phyloP scores from a whole-genome alignment of 2,113 vertebrate genomes.

The Anguilla rostrata region DNA sequence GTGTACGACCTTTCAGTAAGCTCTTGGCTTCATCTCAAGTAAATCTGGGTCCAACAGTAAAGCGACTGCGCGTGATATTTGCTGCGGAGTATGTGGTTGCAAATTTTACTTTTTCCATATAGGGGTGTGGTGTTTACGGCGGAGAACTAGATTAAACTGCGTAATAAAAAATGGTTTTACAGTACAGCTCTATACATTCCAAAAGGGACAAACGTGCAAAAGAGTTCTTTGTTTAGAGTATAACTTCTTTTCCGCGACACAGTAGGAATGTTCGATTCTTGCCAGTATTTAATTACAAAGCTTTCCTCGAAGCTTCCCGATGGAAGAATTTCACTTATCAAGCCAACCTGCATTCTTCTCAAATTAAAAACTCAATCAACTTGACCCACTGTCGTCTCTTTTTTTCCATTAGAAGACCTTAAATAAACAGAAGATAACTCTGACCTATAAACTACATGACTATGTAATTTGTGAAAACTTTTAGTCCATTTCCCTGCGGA shows the following conservation, averaged over 20 bases:
- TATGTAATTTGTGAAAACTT: not conserved
- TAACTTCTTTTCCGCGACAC: conserved; percentile 69
- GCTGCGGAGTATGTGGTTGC: conserved; percentile 58
- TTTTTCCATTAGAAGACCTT: not conserved
- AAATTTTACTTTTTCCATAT: conserved; percentile 69
- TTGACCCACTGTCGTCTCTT: conserved; percentile 30
- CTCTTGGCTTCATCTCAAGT: not conserved
- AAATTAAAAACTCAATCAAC: conserved; percentile 33
- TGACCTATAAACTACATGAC: not conserved
- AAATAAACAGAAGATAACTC: not conserved
- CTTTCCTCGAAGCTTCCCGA: conserved; percentile 66
- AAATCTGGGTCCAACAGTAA: not conserved
- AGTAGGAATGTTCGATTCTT: conserved; percentile 69
- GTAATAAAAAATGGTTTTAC: conserved; percentile 35
- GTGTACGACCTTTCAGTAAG: not conserved
- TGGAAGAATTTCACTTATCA: conserved; percentile 56
- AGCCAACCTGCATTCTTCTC: conserved; percentile 51
- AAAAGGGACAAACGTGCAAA: conserved; percentile 66
- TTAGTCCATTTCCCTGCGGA: not conserved
- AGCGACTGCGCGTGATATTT: conserved; percentile 3
- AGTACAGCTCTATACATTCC: conserved; percentile 44
- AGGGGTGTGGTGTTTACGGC: conserved; percentile 67
- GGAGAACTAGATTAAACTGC: conserved; percentile 52
- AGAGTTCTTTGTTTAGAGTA: conserved; percentile 70
- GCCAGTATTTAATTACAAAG: conserved; percentile 74